Evolutionary conservation across 1,140 invertebrate genomes (phyloP), one percentile per base, ranked within the genome.

Genomic region (Brachionus calyciflorus): DNA sequence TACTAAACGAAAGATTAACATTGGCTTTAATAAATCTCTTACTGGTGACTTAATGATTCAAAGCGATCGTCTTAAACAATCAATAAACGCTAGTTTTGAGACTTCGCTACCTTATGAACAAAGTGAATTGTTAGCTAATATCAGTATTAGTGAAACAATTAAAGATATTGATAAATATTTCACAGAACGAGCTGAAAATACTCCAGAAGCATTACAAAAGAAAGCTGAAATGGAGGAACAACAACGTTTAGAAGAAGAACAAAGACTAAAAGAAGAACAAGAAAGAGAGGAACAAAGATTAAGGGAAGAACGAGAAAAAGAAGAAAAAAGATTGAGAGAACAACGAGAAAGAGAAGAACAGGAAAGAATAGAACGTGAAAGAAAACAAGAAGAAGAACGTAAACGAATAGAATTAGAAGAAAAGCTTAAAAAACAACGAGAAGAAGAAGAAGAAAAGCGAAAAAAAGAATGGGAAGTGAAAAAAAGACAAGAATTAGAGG

Each of bases 61-160:
- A 24, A 55, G 21, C 10, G 55, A 60, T 60, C 55, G 28, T 37
- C 33, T 60, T 7, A 40, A 37, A 28, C 24, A 60, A 21, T 60
- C 55, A 17, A 60, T 60, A 37, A 60, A 60, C 37, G 30, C 30
- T 7, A 60, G 55, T 17, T 60, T 60, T 60, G 55, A 37, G 17
- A 37, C n/a, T 19, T 55, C 53, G 12, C 33, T 55, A 3, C 30
- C 37, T 6, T 1, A 37, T 60, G 30, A 60, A 14, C 14, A 26
- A 12, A 17, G 17, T 17, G 55, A 60, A 33, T 19, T 17, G 33
- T 28, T 3, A n/a, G 30, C 14, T 19, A 60, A 60, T 33, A 37
- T 33, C 2, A 60, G 55, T 14, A 60, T 60, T 60, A 19, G 28
- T 2, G 55, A 60, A 17, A 33, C 55, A n/a, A 60, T 60, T 6